phyloP scores from a whole-genome alignment of 2,113 vertebrate genomes.

The Ammodramus savannarum region DNA sequence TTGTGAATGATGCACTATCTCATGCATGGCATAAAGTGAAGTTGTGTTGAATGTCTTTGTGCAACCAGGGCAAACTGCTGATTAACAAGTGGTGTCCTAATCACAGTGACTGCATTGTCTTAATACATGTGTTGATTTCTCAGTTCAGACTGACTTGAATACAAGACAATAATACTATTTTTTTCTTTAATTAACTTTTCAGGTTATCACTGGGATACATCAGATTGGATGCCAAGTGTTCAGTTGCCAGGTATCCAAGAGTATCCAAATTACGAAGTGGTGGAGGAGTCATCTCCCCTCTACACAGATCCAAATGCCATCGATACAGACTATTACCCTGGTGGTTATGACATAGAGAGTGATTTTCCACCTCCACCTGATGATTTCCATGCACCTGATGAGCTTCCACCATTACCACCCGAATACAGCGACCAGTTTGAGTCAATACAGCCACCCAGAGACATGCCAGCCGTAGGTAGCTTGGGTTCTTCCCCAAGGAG shows the following conservation, averaged over 20 bases:
- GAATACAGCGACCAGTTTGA: constrained; percentile 87
- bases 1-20: not conserved
- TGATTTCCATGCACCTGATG: constrained; percentile 87
- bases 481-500: constrained; percentile 74
- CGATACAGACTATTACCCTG: constrained; percentile 97
- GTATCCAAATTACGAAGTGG: constrained; percentile 93
- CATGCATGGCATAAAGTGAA: constrained; percentile 5
- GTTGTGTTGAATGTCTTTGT: not conserved
- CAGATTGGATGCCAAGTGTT: constrained; percentile 98
- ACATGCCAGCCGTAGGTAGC: constrained; percentile 72
- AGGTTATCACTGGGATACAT: constrained; percentile 99
- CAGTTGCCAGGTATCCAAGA: constrained; percentile 98
- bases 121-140: not conserved
- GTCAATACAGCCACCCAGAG: constrained; percentile 81
- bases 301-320: constrained; percentile 89
- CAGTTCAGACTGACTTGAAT: not conserved
- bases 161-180: not conserved
- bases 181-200: not conserved
- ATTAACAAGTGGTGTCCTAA: constrained; percentile 1
- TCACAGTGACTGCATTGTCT: not conserved
- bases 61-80: not conserved
- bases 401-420: constrained; percentile 86
- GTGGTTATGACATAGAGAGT: constrained; percentile 96
- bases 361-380: constrained; percentile 96
- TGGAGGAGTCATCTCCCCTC: constrained; percentile 86